Evolutionary conservation across 2,113 vertebrate genomes (phyloP).

Genomic region (Mus pahari): DNA sequence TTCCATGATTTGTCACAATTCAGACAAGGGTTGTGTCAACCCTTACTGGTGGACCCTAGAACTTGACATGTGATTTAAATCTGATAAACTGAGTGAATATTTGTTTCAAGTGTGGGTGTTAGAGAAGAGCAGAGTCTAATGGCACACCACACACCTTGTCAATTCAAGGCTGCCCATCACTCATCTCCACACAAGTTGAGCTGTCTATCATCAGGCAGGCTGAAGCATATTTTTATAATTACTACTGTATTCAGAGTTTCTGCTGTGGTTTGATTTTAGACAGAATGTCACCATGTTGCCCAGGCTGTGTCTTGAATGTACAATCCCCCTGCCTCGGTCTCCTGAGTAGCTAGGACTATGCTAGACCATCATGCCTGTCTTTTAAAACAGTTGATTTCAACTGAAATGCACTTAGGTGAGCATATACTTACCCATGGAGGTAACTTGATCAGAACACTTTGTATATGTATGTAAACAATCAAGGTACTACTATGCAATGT

Average conservation of each 20-base stretch:
- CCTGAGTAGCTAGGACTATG: background rate
- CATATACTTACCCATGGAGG: background rate
- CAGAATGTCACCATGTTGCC: background rate
- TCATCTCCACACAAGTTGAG: background rate
- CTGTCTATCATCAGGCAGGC: background rate
- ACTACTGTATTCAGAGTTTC: background rate
- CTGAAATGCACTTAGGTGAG: background rate
- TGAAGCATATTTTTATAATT: background rate
- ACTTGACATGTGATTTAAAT: background rate
- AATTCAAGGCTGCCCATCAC: background rate
- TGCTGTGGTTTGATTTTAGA: background rate
- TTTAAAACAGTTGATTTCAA: background rate
- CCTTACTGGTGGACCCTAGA: background rate
- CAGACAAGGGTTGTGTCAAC: background rate
- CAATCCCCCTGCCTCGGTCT: background rate
- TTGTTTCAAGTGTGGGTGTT: background rate
- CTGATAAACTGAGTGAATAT: background rate
- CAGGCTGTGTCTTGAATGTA: background rate
- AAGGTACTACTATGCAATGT: background rate
- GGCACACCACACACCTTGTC: background rate
- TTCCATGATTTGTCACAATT: background rate
- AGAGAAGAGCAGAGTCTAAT: too few species aligned
- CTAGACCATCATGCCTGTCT: too few species aligned
- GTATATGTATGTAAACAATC: background rate
- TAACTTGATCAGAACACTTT: background rate